A percentile compares a stretch with the other conserved stretches of the same genome.
phyloP scores from a whole-genome alignment of 2,888 invertebrate genomes.

The Beris morrisii region DNA sequence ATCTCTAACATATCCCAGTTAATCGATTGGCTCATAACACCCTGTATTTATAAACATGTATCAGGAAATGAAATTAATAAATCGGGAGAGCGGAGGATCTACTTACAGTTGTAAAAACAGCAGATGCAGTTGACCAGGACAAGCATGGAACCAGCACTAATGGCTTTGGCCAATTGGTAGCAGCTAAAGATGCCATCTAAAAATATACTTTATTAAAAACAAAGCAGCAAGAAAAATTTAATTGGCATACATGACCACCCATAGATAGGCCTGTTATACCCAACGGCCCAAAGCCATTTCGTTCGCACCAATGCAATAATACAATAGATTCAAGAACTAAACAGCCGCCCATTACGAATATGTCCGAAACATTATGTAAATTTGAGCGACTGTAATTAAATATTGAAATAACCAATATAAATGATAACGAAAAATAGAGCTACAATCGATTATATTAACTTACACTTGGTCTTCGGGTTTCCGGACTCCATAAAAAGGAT shows the following conservation, averaged over 20 bases:
- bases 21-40: conserved; percentile 93
- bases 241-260: conserved; percentile 91
- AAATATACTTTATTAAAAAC: conserved; percentile 37
- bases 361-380: conserved; percentile 92
- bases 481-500: conserved; percentile 90
- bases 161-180: conserved; percentile 94
- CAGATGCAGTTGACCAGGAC: conserved; percentile 96
- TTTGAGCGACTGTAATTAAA: conserved; percentile 73
- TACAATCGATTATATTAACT: conserved; percentile 47
- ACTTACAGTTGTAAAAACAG: conserved; percentile 85
- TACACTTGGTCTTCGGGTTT: conserved; percentile 87
- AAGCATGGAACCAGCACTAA: conserved; percentile 91
- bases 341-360: conserved; percentile 99
- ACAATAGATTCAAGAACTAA: conserved; percentile 90
- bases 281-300: conserved; percentile 87
- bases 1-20: conserved; percentile 90
- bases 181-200: conserved; percentile 97
- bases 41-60: conserved; percentile 61
- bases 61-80: conserved; percentile 10
- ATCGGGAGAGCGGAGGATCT: background rate
- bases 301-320: conserved; percentile 91
- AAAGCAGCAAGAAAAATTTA: background rate
- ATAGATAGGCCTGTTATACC: conserved; percentile 95
- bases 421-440: conserved; percentile 14
- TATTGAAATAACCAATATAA: conserved; percentile 24